A percentile compares a stretch with the other conserved stretches of the same genome.
phyloP scores from a whole-genome alignment of 2,113 vertebrate species.

The Panthera uncia region DNA sequence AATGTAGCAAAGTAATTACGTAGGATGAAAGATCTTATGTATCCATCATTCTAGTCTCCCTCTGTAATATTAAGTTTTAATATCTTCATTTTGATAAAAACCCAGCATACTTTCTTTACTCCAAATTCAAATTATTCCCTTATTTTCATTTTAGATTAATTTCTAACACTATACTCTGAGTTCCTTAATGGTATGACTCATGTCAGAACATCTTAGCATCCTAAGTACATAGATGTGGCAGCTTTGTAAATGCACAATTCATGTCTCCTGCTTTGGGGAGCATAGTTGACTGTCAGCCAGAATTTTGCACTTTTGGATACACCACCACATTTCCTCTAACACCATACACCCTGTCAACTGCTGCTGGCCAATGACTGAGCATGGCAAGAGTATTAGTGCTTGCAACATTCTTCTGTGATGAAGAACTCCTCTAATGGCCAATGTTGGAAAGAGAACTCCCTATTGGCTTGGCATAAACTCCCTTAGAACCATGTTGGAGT shows the following conservation, averaged over 20 bases:
- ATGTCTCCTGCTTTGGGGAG: neutral
- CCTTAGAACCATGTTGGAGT: neutral
- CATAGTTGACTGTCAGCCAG: neutral
- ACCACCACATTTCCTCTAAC: neutral
- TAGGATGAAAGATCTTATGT: neutral
- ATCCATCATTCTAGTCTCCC: neutral
- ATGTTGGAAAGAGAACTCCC: neutral
- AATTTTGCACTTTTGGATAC: neutral
- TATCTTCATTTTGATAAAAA: neutral
- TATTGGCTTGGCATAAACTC: neutral
- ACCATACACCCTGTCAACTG: neutral
- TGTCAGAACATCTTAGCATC: neutral
- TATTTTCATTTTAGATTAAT: slow-evolving; percentile 1
- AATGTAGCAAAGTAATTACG: neutral
- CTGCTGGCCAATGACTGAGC: neutral
- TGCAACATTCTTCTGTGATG: neutral
- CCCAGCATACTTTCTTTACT: neutral
- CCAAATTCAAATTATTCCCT: neutral
- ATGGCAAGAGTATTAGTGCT: neutral
- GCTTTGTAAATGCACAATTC: neutral
- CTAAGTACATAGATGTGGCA: neutral
- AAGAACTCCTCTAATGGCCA: neutral
- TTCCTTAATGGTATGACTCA: slow-evolving; percentile 10
- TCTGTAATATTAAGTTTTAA: neutral
- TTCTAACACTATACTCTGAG: neutral